These are phyloP conservation scores for Pseudococcus jackbeardsleyi DNA, from an alignment of 2,888 invertebrate species.

Conservation along the genomic window DNA sequence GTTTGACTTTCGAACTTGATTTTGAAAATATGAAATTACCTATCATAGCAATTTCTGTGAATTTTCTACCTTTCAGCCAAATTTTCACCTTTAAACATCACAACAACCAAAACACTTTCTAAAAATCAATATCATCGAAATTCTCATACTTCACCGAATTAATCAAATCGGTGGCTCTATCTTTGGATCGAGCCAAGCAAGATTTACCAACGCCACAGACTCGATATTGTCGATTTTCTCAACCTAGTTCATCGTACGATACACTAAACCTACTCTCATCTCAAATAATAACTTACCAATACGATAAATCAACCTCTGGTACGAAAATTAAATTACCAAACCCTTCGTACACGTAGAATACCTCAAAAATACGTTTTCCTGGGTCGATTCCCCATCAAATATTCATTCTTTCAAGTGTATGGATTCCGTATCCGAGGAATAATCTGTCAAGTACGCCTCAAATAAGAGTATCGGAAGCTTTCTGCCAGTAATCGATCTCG, in stretches of 20 bases:
- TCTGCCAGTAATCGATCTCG: slow-evolving; percentile 52
- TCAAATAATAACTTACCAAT: background rate
- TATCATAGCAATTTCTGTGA: no score
- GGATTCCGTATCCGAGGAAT: background rate
- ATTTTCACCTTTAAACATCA: no score
- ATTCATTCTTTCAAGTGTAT: background rate
- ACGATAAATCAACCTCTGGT: background rate
- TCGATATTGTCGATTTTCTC: background rate
- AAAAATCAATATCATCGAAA: background rate
- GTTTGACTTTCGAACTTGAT: no score
- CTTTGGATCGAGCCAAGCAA: background rate
- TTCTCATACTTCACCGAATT: background rate
- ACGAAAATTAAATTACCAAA: background rate
- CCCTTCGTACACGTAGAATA: background rate
- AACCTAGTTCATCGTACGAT: background rate
- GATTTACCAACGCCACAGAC: background rate
- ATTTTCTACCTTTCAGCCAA: no score
- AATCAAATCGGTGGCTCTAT: slow-evolving; percentile 6
- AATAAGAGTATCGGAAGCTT: background rate
- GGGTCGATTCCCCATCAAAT: background rate
- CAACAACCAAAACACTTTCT: background rate
- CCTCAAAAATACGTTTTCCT: no score
- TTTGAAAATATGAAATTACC: no score
- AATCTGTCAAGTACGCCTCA: slow-evolving; percentile 18
- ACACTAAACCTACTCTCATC: background rate